phyloP scores from a whole-genome alignment of 2,797 vertebrate species.

The Clamator glandarius region DNA sequence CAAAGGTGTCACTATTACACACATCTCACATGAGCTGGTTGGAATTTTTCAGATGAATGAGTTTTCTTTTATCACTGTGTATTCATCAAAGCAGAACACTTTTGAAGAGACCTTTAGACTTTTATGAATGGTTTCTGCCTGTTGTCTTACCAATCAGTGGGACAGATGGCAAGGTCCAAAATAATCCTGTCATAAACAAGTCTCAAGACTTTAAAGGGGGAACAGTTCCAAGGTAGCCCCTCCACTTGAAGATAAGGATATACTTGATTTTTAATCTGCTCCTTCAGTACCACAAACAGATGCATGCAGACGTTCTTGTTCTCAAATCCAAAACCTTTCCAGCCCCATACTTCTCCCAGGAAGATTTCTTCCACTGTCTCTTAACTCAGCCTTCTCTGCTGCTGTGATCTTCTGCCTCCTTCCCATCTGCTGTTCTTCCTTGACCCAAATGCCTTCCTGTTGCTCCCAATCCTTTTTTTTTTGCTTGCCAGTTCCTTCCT shows the following conservation, averaged over 20 bases:
- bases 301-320: background rate
- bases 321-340: background rate
- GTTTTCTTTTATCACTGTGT: background rate
- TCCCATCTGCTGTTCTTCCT: background rate
- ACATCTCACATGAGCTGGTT: background rate
- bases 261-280: background rate
- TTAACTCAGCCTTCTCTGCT: background rate
- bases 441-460: background rate
- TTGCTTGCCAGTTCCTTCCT: background rate
- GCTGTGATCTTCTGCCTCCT: background rate
- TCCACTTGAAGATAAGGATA: background rate
- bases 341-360: background rate
- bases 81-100: background rate
- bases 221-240: background rate
- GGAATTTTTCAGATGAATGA: background rate
- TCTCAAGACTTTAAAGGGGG: background rate
- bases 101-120: background rate
- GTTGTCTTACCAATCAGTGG: background rate
- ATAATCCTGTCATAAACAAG: background rate
- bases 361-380: background rate
- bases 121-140: background rate
- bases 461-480: background rate
- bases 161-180: background rate
- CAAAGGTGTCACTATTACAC: background rate
- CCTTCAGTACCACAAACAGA: background rate